Conservation (phyloP, 1,140 invertebrate genomes). For the Hydropsyche tenuis region DNA sequence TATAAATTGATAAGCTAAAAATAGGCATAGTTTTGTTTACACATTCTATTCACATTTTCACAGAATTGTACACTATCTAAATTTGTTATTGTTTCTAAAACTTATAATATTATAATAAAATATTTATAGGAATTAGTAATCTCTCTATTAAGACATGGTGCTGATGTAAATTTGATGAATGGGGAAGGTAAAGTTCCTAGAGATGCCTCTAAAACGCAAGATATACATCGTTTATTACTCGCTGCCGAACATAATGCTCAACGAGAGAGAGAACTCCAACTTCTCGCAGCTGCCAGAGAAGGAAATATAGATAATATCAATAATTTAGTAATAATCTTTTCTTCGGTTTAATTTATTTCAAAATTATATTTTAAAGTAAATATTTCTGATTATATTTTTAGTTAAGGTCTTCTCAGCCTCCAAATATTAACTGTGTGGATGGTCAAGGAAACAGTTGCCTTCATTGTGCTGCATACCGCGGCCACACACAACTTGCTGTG, state of each 20-base stretch:
- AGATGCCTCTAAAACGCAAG: constrained; percentile 64
- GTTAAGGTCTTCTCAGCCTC: constrained; percentile 57
- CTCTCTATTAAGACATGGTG: constrained; percentile 71
- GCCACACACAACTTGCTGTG: constrained; percentile 70
- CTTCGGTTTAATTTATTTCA: constrained; percentile 14
- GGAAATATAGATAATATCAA: constrained; percentile 66
- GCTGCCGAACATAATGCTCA: constrained; percentile 68
- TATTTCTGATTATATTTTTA: constrained; percentile 46
- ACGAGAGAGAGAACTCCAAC: constrained; percentile 60
- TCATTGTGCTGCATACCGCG: constrained; percentile 72
- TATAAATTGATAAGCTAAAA: too few species aligned
- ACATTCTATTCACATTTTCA: not conserved
- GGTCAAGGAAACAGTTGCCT: constrained; percentile 72
- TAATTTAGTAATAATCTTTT: constrained; percentile 64
- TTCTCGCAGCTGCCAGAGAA: constrained; percentile 68
- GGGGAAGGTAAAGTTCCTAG: constrained; percentile 67
- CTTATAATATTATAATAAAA: constrained; percentile 4
- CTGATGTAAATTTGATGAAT: constrained; percentile 77
- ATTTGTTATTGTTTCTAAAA: too few species aligned
- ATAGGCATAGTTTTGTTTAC: too few species aligned
- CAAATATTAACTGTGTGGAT: constrained; percentile 62
- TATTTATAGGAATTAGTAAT: constrained; percentile 72
- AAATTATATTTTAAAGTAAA: not conserved
- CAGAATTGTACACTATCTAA: not conserved
- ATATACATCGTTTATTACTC: constrained; percentile 66